Evolutionary conservation across 1,140 invertebrate genomes (phyloP).

Genomic region (Penaeus chinensis): DNA sequence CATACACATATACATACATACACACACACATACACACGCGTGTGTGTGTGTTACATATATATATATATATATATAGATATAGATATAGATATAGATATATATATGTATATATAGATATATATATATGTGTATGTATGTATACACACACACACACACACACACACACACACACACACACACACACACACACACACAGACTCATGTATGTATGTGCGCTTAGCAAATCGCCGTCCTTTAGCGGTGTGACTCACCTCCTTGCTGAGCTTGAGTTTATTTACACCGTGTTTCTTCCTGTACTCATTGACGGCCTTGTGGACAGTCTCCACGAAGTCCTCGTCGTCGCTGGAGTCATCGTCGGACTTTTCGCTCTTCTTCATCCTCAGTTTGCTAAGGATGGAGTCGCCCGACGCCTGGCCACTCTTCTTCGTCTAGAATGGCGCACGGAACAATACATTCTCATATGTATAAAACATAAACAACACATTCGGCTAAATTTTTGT

Average conservation of each 20-base stretch:
- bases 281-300: slow-evolving; percentile 80
- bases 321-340: slow-evolving; percentile 73
- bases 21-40: too few relatives aligned
- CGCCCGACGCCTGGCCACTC: slow-evolving; percentile 2
- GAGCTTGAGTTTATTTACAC: slow-evolving; percentile 76
- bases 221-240: too few relatives aligned
- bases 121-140: too few relatives aligned
- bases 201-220: too few relatives aligned
- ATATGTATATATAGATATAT: too few relatives aligned
- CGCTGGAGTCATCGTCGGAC: slow-evolving; percentile 63
- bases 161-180: too few relatives aligned
- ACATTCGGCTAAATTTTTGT: neutral
- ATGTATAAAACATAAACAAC: neutral
- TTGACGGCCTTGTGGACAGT: slow-evolving; percentile 80
- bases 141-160: too few relatives aligned
- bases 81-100: too few relatives aligned
- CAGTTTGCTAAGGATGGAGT: slow-evolving; percentile 28
- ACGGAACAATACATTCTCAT: neutral
- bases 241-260: slow-evolving; percentile 74
- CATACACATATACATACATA: too few relatives aligned
- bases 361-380: slow-evolving; percentile 7
- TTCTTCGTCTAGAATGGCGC: neutral
- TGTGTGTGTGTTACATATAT: too few relatives aligned
- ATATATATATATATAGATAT: too few relatives aligned
- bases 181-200: too few relatives aligned